Base-by-base conservation (phyloP, 2,797 vertebrate species). In the Sebastes dallii region DNA sequence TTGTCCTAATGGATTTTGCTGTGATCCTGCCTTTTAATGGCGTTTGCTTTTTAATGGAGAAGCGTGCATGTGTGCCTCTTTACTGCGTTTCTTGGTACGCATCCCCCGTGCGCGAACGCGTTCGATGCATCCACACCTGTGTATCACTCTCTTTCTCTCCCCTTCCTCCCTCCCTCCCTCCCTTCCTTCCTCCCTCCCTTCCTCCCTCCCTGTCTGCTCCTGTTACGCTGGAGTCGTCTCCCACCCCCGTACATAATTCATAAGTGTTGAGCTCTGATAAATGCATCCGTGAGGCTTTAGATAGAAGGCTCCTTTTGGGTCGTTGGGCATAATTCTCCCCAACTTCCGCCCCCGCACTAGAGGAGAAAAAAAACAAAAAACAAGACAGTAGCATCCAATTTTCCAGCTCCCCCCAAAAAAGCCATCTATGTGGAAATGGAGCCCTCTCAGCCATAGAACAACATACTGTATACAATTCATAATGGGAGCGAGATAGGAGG, bases 1-100 rank as follows among this genome's bases (percentile, higher is more conserved):
- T 94, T 93, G 88, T 92, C 90, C 85, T 93, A 94, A 95, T 94
- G 93, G 91, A 92, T 94, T 93, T 92, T 66, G 65, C 88, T 86
- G 78, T 84, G 85, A 93, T 92, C 84, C 87, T 78, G 73, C 85
- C 84, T 88, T 42, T 90, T 90, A 93, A 91, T 90, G 88, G 87
- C 87, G 70, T 89, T 89, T 67, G 72, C 75, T 84, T 88, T 88
- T 92, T 90, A 91, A 92, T 91, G 88, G 89, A 87, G 71, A 72
- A 54, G 74, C 9, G 65, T 81, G 81, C 16, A 10, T 39, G 83
- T 24, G 61, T 69, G 70, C 16, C 16, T 50, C 16, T 2, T 58
- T 11, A 10, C 16, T 3, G 22, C 69, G 30, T 7, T 11, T 11
- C 46, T 50, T 50, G 46, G 62, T 59, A 25, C 30, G 20, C 16